Base-by-base conservation (phyloP, 2,888 invertebrate genomes). In the Bombyx huttoni region DNA sequence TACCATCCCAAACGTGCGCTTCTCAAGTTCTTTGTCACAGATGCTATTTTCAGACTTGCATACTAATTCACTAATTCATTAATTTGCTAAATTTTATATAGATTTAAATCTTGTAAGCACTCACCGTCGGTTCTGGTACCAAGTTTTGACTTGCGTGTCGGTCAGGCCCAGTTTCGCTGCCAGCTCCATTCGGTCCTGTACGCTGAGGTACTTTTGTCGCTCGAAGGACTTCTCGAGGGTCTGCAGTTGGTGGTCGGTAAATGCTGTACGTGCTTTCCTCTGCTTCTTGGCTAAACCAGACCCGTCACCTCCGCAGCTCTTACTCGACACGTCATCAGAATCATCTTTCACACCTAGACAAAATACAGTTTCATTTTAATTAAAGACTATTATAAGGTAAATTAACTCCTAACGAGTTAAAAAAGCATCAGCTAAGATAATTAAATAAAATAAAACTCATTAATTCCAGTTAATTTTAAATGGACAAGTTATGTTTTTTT, bases 121-220 rank as follows among this genome's bases (percentile, higher is more conserved):
- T 90, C 79, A 97, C 98, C 98, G 93, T 90, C 99, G 91, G 79
- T 99, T 99, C 85, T 99, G 98, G 86, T 99, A 99, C 99, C 99
- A 99, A 68, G 99, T 99, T 88, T 99, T 99, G 77, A 99, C 99
- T 91, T 99, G 99, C 51, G 99, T 99, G 85, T 99, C 99, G 48
- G 97, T 98, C 54, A 99, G 91, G 68, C 97, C 96, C 66, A 99
- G 90, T 87, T 97, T 96, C 54, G 97, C 96, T 0, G 99, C 99
- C 68, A 99, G 89, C 86, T 99, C 99, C 97, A 99, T 98, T 62
- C 99, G 91, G 80, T 99, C 98, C 78, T 98, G 99, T 34, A 98
- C 97, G 75, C 96, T 96, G 60, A 98, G 92, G 89, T 98, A 98
- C 86, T 98, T 98, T 87, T 98, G 98, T 58, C 97, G 89, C 86